Percentiles rank a stretch among this genome's conserved stretches.
phyloP scores from a whole-genome alignment of 1,140 invertebrate species.

The Lasaia peninsularis region DNA sequence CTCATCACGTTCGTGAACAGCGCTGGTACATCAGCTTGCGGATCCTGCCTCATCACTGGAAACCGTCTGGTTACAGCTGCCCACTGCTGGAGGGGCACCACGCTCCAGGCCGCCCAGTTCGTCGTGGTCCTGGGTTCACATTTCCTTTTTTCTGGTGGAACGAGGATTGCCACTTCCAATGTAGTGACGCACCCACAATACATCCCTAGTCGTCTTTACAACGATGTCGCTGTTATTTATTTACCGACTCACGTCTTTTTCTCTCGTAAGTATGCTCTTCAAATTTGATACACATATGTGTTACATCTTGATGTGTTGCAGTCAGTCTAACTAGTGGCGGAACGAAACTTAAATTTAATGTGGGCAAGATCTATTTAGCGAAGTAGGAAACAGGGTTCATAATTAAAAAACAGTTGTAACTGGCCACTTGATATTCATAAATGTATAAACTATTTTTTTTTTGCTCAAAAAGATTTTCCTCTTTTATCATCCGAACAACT shows the following conservation, averaged over 20 bases:
- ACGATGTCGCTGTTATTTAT: constrained; percentile 40
- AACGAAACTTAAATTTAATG: no score
- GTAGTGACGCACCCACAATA: constrained; percentile 33
- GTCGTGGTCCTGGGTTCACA: constrained; percentile 37
- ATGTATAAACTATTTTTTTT: no score
- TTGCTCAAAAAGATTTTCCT: no score
- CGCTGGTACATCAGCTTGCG: constrained; percentile 28
- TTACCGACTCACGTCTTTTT: constrained; percentile 30
- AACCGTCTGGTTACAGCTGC: constrained; percentile 42
- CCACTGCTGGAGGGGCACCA: constrained; percentile 42
- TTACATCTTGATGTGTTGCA: no score
- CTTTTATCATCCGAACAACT: no score
- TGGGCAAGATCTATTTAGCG: no score
- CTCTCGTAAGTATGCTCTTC: background rate
- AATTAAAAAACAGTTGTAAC: no score
- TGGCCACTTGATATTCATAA: no score
- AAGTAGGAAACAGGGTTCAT: no score
- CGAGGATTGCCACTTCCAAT: constrained; percentile 24
- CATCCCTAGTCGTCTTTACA: constrained; percentile 21
- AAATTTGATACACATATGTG: no score
- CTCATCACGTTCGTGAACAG: constrained; percentile 26
- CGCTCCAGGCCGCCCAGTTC: constrained; percentile 30
- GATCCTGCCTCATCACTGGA: constrained; percentile 30
- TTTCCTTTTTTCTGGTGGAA: constrained; percentile 33
- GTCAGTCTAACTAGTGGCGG: no score